These are phyloP conservation scores for Drosophila setosimentum DNA, from an alignment of 2,888 invertebrate species.

Conservation along the genomic window DNA sequence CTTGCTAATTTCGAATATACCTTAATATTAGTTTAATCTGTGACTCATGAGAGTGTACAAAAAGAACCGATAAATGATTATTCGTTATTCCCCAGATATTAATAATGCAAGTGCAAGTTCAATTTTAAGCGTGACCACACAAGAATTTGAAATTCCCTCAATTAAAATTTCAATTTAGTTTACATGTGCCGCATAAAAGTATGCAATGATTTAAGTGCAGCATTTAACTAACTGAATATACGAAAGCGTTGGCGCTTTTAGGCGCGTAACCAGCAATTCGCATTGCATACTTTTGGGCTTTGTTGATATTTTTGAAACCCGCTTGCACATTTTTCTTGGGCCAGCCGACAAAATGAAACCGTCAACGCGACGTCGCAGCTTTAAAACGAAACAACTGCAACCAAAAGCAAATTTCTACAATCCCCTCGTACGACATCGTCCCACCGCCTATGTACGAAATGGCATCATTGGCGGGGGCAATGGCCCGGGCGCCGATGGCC, in stretches of 20 bases:
- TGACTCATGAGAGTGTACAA: background rate
- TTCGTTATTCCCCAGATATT: background rate
- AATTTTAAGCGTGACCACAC: background rate
- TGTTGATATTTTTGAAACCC: conserved; percentile 1
- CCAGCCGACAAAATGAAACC: conserved; percentile 71
- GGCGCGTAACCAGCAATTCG: background rate
- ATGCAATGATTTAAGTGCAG: conserved; percentile 29
- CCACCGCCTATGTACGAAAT: conserved; percentile 82
- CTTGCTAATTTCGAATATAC: background rate
- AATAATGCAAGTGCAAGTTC: background rate
- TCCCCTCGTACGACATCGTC: conserved; percentile 74
- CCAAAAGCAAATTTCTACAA: conserved; percentile 68
- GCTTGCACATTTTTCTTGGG: conserved; percentile 46
- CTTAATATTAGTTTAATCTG: background rate
- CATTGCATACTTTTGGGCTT: conserved; percentile 42
- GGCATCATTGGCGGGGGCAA: conserved; percentile 82
- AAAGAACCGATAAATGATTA: background rate
- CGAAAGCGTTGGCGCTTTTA: conserved; percentile 6
- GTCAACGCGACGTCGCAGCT: conserved; percentile 83
- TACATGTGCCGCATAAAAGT: conserved; percentile 20
- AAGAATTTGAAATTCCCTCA: background rate
- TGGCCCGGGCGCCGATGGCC: conserved; percentile 78
- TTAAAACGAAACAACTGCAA: conserved; percentile 81
- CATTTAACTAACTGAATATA: too few relatives aligned
- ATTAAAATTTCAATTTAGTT: background rate